phyloP scores from a whole-genome alignment of 2,113 vertebrate genomes.

The Zosterops borbonicus region DNA sequence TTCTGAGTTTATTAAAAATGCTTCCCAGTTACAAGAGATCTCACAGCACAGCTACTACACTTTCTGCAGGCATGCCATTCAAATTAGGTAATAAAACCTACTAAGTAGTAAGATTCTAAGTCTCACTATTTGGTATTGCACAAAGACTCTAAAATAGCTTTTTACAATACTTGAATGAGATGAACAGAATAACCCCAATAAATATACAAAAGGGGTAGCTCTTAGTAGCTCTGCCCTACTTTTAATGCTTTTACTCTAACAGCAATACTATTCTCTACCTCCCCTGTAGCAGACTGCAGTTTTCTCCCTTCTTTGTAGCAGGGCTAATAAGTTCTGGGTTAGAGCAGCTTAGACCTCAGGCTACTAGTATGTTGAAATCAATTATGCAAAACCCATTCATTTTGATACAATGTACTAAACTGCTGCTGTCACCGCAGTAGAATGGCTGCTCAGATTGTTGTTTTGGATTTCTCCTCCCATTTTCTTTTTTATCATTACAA shows the following conservation, averaged over 20 bases:
- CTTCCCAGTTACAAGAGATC: background rate
- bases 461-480: background rate
- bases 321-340: conserved; percentile 55
- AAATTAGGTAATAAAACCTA: conserved; percentile 45
- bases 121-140: background rate
- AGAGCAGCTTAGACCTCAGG: conserved; percentile 54
- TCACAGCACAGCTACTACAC: background rate
- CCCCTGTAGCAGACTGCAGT: conserved; percentile 53
- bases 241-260: conserved; percentile 36
- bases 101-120: background rate
- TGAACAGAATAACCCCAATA: conserved; percentile 27
- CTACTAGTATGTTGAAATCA: conserved; percentile 44
- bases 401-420: conserved; percentile 57
- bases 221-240: conserved; percentile 48
- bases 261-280: conserved; percentile 33
- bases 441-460: conserved; percentile 25
- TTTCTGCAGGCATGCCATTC: background rate
- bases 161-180: conserved; percentile 46
- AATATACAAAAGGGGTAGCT: conserved; percentile 19
- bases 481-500: background rate
- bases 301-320: conserved; percentile 33
- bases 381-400: conserved; percentile 69
- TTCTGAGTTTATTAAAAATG: conserved; percentile 9
- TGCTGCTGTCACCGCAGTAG: conserved; percentile 28
- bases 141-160: conserved; percentile 28